These are phyloP conservation scores for Siphlonurus alternatus DNA, from an alignment of 2,888 invertebrate genomes.

Conservation along the genomic window DNA sequence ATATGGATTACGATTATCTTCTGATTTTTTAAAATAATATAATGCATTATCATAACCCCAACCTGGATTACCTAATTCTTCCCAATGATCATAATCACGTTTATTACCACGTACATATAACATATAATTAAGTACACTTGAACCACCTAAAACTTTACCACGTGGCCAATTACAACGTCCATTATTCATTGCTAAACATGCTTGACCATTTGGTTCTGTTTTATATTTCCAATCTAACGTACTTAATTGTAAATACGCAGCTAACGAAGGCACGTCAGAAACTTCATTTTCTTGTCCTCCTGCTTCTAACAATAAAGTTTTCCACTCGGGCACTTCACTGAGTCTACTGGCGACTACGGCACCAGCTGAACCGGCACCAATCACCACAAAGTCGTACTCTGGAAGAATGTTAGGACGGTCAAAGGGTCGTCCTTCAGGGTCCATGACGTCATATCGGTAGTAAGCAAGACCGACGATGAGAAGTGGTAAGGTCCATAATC, in stretches of 20 bases:
- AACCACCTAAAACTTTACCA: constrained; percentile 78
- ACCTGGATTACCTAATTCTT: constrained; percentile 64
- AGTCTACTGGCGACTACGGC: constrained; percentile 72
- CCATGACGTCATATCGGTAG: constrained; percentile 60
- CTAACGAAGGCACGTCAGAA: constrained; percentile 70
- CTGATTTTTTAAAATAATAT: constrained; percentile 77
- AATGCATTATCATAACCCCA: constrained; percentile 77
- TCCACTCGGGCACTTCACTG: constrained; percentile 60
- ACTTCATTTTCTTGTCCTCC: constrained; percentile 81
- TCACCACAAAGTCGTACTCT: constrained; percentile 72
- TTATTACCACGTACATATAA: constrained; percentile 66
- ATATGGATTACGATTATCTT: constrained; percentile 77
- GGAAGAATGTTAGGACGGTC: constrained; percentile 45
- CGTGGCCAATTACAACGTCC: constrained; percentile 77
- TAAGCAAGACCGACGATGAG: constrained; percentile 65
- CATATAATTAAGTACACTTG: constrained; percentile 78
- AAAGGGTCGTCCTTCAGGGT: constrained; percentile 60
- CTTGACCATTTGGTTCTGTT: constrained; percentile 63
- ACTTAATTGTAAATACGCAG: constrained; percentile 70
- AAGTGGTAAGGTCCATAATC: constrained; percentile 70
- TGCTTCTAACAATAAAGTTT: constrained; percentile 61
- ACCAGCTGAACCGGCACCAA: constrained; percentile 80
- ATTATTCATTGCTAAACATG: constrained; percentile 67
- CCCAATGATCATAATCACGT: constrained; percentile 81
- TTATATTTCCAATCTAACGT: constrained; percentile 82